These are phyloP conservation scores for Orussus abietinus DNA, from an alignment of 1,140 invertebrate genomes.

Conservation along the genomic window DNA sequence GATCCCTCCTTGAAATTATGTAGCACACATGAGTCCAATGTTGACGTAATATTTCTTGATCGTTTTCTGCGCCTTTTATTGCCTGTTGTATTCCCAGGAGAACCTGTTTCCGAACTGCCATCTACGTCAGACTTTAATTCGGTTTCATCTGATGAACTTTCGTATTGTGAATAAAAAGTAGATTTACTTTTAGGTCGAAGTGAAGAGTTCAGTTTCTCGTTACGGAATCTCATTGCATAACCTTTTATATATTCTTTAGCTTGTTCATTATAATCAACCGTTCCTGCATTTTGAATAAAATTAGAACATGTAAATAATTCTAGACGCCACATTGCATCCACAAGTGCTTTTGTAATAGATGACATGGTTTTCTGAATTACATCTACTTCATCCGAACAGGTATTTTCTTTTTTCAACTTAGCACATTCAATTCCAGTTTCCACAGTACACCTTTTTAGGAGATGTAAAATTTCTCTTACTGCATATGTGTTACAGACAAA, in stretches of 20 bases:
- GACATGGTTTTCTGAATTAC: slow-evolving; percentile 21
- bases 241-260: too few species aligned
- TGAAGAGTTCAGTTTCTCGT: slow-evolving; percentile 21
- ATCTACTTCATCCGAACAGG: slow-evolving; percentile 17
- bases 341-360: slow-evolving; percentile 19
- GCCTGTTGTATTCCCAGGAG: slow-evolving; percentile 10
- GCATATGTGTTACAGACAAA: slow-evolving; percentile 41
- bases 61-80: slow-evolving; percentile 24
- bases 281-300: slow-evolving; percentile 23
- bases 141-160: slow-evolving; percentile 27
- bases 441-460: slow-evolving; percentile 26
- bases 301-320: slow-evolving; percentile 31
- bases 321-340: slow-evolving; percentile 38
- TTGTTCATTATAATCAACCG: too few species aligned
- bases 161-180: slow-evolving; percentile 29
- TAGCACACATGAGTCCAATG: slow-evolving; percentile 5
- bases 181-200: slow-evolving; percentile 17
- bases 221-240: neutral
- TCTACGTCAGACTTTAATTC: slow-evolving; percentile 30
- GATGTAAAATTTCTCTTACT: slow-evolving; percentile 28
- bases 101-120: slow-evolving; percentile 30
- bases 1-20: slow-evolving; percentile 15
- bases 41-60: slow-evolving; percentile 10
- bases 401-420: slow-evolving; percentile 17
- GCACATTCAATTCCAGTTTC: slow-evolving; percentile 18